These are phyloP conservation scores for Notocelia uddmanniana DNA, from an alignment of 2,888 invertebrate genomes.

Conservation along the genomic window DNA sequence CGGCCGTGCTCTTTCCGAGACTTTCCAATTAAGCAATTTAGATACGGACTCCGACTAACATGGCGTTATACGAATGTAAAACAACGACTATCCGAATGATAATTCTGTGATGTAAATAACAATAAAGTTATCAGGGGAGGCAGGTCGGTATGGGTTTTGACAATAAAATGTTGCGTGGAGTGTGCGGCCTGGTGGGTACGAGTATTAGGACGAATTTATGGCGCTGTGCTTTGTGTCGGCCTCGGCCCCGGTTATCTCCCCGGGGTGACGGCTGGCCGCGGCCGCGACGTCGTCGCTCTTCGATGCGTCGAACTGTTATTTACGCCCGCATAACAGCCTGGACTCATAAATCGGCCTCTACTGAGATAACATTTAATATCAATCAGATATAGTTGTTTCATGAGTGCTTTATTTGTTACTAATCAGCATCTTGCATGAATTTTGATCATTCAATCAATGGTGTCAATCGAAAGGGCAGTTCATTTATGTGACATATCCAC, in stretches of 20 bases:
- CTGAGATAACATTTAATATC: constrained; percentile 35
- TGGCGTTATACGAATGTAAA: constrained; percentile 81
- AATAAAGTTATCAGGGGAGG: constrained; percentile 82
- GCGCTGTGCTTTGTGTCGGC: constrained; percentile 56
- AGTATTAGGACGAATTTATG: constrained; percentile 78
- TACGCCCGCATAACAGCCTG: constrained; percentile 23
- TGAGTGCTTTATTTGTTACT: not conserved
- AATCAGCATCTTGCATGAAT: not conserved
- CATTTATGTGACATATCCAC: too few relatives aligned
- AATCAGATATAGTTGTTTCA: constrained; percentile 9
- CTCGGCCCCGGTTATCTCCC: constrained; percentile 49
- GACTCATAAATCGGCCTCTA: constrained; percentile 35
- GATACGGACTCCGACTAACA: constrained; percentile 77
- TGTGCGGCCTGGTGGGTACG: constrained; percentile 63
- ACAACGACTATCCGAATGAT: constrained; percentile 82
- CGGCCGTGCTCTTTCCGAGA: constrained; percentile 69
- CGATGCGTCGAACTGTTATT: constrained; percentile 42
- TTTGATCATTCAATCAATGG: not conserved
- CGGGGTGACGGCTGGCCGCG: constrained; percentile 36
- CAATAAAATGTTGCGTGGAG: constrained; percentile 80
- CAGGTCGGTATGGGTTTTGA: constrained; percentile 80
- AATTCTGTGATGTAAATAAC: constrained; percentile 84
- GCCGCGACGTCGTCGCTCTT: constrained; percentile 6
- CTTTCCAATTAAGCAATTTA: constrained; percentile 86
- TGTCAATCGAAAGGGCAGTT: too few relatives aligned